Evolutionary conservation across 2,888 invertebrate species (phyloP), one percentile per base, ranked within the genome.

Genomic region (Ormyrus thymus): DNA sequence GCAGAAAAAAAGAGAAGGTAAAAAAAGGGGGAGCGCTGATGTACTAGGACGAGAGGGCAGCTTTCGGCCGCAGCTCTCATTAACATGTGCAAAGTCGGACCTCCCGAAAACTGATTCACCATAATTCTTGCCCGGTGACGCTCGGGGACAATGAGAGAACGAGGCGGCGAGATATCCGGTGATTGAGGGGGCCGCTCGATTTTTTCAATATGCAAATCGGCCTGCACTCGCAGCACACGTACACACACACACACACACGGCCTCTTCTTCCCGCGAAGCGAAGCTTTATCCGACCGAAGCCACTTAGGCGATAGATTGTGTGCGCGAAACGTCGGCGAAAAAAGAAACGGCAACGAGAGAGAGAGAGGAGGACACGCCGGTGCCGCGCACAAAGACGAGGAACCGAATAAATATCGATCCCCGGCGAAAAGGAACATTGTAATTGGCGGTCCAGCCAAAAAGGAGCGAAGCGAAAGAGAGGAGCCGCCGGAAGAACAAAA

Each of bases 301-400:
- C 81, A 79, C 79, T 81, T 83, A 59, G 77, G 69, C 80, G 80
- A 80, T 82, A 82, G 82, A 82, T 82, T 79, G 74, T 81, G 81
- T 78, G 73, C 73, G 48, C 55, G 53, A 13, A 62, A 61, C 9
- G 29, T 3, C n/a, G 11, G n/a, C 10, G 45, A 43, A 6, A 50
- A 51, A 51, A 59, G 53, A 11, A 43, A 6, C 51, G 5, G 50
- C 15, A 15, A 15, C 56, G 43, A 13, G 58, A 29, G n/a, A 68
- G 61, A 53, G 29, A 61, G 29, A 58, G 48, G 43, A 43, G 50
- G 58, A 48, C 10, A 46, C 58, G 65, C 58, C 46, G 29, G 29
- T 29, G 10, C 7, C 0, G 11, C 62, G 50, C 45, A 66, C 58
- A 59, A 58, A 73, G 70, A 29, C 80, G 78, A 81, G 81, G 74